Evolutionary conservation across 2,113 vertebrate species (phyloP).

Genomic region (Peromyscus californicus): DNA sequence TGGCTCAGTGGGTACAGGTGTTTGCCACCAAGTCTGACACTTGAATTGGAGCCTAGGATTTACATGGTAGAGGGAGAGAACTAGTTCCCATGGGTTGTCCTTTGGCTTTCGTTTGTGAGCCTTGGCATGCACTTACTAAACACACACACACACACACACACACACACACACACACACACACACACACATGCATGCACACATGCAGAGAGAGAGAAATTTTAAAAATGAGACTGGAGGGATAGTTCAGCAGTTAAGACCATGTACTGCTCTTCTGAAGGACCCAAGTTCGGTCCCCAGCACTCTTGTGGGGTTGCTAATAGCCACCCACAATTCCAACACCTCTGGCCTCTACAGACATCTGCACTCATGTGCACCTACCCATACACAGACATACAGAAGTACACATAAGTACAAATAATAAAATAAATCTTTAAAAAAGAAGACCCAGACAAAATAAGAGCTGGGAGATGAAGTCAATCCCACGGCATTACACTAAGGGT

Average conservation of each 20-base stretch:
- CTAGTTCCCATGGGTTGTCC: not conserved
- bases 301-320: not conserved
- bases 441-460: constrained; percentile 54
- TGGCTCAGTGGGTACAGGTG: not conserved
- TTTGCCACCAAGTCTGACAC: not conserved
- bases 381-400: not conserved
- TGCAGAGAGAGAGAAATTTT: not conserved
- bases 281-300: not conserved
- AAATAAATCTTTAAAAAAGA: not conserved
- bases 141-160: not conserved
- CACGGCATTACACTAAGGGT: constrained; percentile 28
- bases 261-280: not conserved
- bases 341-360: too few species aligned
- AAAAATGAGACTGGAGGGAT: not conserved
- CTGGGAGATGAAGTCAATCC: not conserved
- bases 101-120: not conserved
- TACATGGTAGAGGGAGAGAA: not conserved
- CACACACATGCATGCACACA: too few species aligned
- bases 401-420: not conserved
- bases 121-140: not conserved
- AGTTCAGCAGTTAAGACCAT: not conserved
- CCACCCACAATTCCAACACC: not conserved
- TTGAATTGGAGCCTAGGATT: not conserved
- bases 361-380: not conserved
- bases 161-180: not conserved